These are phyloP conservation scores for Morbakka virulenta DNA, from an alignment of 30 jellyfish, hydroid and myxozoan genomes.

Conservation along the genomic window DNA sequence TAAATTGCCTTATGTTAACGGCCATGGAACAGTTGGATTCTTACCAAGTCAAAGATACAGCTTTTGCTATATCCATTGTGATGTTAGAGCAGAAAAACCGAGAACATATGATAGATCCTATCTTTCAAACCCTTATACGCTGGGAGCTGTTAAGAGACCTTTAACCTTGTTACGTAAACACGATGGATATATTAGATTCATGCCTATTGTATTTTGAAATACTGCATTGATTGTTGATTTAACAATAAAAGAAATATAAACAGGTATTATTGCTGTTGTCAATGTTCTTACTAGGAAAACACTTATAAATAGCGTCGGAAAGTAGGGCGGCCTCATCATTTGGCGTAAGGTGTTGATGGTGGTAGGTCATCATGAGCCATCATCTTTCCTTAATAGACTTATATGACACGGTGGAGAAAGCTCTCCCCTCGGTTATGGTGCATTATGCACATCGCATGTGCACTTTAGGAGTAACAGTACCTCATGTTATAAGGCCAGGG, in stretches of 20 bases:
- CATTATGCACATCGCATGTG: background rate
- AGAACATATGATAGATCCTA: background rate
- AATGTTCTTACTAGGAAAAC: too few relatives aligned
- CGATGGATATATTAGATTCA: too few relatives aligned
- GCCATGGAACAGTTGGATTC: background rate
- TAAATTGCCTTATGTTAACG: background rate
- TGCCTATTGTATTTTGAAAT: too few relatives aligned
- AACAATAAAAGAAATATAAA: too few relatives aligned
- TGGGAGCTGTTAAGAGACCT: background rate
- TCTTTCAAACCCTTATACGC: background rate
- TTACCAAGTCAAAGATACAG: background rate
- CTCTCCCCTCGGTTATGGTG: background rate
- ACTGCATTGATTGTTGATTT: too few relatives aligned
- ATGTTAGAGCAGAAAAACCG: background rate
- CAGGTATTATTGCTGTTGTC: too few relatives aligned
- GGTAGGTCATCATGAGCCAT: too few relatives aligned
- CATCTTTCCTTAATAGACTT: background rate
- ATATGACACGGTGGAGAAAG: background rate
- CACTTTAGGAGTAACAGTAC: background rate
- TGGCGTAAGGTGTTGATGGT: too few relatives aligned
- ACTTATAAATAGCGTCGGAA: too few relatives aligned
- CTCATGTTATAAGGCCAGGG: background rate
- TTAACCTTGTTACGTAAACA: too few relatives aligned
- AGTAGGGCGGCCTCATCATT: too few relatives aligned
- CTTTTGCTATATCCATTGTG: background rate